phyloP scores from a whole-genome alignment of 1,140 invertebrate species.

The Epicauta chinensis region DNA sequence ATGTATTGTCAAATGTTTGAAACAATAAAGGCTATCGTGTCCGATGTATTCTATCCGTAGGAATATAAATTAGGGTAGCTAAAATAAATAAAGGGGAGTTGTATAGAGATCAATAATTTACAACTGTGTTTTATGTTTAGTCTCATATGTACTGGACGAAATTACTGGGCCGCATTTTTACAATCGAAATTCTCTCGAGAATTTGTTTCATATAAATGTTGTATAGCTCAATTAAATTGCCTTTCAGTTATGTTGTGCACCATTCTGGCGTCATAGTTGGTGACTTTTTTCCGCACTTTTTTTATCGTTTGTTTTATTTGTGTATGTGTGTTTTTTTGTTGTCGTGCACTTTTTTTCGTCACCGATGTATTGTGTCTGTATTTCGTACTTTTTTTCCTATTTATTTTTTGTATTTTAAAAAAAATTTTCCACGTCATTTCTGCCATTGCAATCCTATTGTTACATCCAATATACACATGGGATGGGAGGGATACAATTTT shows the following conservation, averaged over 20 bases:
- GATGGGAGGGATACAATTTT: too few species aligned
- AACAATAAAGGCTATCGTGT: slow-evolving; percentile 2
- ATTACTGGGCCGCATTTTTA: slow-evolving; percentile 37
- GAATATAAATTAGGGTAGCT: slow-evolving; percentile 39
- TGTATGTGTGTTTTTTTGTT: too few species aligned
- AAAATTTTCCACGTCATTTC: too few species aligned
- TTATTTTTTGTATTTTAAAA: too few species aligned
- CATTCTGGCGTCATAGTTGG: slow-evolving; percentile 12
- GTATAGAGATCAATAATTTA: slow-evolving; percentile 41
- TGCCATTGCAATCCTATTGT: too few species aligned
- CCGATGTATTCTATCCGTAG: slow-evolving; percentile 23
- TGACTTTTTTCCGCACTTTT: slow-evolving; percentile 3
- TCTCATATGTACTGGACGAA: slow-evolving; percentile 34
- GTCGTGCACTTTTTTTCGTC: too few species aligned
- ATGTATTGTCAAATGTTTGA: too few species aligned
- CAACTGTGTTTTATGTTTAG: slow-evolving; percentile 35
- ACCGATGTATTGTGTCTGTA: too few species aligned
- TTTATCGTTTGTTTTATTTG: too few species aligned
- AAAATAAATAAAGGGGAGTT: slow-evolving; percentile 40
- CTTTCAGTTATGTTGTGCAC: slow-evolving; percentile 22
- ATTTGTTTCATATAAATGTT: slow-evolving; percentile 38
- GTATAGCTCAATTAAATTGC: slow-evolving; percentile 33
- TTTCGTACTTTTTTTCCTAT: too few species aligned
- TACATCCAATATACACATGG: too few species aligned
- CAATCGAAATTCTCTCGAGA: slow-evolving; percentile 37